These are phyloP conservation scores for Anoplophora glabripennis DNA, from an alignment of 1,140 invertebrate species.

Conservation along the genomic window DNA sequence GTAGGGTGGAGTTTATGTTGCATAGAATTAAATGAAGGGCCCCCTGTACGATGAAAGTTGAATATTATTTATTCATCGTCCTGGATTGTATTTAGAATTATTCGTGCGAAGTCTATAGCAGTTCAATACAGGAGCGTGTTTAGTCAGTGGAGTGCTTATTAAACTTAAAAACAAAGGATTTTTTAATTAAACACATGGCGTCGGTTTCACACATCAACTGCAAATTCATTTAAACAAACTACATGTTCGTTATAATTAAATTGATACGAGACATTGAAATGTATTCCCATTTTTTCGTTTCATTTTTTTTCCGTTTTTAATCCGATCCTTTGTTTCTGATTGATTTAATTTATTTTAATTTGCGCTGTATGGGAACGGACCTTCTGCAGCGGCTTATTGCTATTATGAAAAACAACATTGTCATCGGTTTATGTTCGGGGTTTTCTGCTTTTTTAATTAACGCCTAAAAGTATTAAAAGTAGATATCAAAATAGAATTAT, in stretches of 20 bases:
- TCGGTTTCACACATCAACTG: conserved; percentile 42
- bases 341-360: conserved; percentile 34
- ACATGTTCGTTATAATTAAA: conserved; percentile 40
- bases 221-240: conserved; percentile 42
- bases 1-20: conserved; percentile 4
- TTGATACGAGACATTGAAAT: conserved; percentile 39
- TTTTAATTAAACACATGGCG: conserved; percentile 44
- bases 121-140: conserved; percentile 36
- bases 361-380: conserved; percentile 6
- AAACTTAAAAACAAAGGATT: conserved; percentile 45
- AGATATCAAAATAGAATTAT: no score
- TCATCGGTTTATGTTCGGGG: conserved; percentile 4
- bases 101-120: conserved; percentile 39
- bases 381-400: conserved; percentile 1
- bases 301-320: conserved; percentile 21
- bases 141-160: conserved; percentile 42
- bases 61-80: conserved; percentile 30
- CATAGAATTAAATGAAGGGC: conserved; percentile 12
- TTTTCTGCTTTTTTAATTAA: conserved; percentile 2
- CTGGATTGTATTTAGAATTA: conserved; percentile 39
- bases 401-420: conserved; percentile 2
- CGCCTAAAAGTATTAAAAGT: background rate
- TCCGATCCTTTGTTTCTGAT: conserved; percentile 31
- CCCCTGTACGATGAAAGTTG: conserved; percentile 4
- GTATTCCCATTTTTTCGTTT: conserved; percentile 25